These are phyloP conservation scores for Ginglymostoma cirratum DNA, from an alignment of 2,113 vertebrate genomes.

Conservation along the genomic window DNA sequence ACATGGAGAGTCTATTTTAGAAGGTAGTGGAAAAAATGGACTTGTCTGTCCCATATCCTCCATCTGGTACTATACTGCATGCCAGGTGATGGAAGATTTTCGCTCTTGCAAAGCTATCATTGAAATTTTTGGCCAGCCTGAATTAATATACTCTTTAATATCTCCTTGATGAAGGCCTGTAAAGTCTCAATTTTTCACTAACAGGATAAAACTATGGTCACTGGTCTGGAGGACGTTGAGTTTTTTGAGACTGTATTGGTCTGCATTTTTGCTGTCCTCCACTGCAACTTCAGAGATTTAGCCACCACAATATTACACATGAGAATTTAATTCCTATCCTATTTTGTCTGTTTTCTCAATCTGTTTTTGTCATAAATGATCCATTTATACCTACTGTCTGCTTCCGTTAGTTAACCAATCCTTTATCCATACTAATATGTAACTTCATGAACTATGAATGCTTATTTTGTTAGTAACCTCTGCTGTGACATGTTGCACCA, in stretches of 20 bases:
- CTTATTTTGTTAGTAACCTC: too few relatives aligned
- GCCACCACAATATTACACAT: background rate
- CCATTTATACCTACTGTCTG: too few relatives aligned
- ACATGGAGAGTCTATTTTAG: background rate
- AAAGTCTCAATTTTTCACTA: background rate
- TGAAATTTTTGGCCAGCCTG: background rate
- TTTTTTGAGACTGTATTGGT: background rate
- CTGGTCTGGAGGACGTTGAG: background rate
- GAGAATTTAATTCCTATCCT: background rate
- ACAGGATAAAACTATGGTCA: background rate
- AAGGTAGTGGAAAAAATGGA: background rate
- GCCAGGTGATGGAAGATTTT: background rate
- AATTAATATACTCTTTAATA: background rate
- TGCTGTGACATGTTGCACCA: too few relatives aligned
- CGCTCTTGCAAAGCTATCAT: background rate
- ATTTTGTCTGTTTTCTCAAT: background rate
- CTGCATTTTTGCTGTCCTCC: too few relatives aligned
- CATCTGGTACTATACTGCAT: background rate
- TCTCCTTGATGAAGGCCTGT: background rate
- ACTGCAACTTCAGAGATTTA: background rate
- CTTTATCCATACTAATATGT: too few relatives aligned
- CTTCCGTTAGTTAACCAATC: too few relatives aligned
- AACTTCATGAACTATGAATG: too few relatives aligned
- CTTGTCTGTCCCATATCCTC: background rate
- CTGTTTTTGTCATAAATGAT: background rate